phyloP scores from a whole-genome alignment of 2,888 invertebrate species.

The Geotrupes spiniger region DNA sequence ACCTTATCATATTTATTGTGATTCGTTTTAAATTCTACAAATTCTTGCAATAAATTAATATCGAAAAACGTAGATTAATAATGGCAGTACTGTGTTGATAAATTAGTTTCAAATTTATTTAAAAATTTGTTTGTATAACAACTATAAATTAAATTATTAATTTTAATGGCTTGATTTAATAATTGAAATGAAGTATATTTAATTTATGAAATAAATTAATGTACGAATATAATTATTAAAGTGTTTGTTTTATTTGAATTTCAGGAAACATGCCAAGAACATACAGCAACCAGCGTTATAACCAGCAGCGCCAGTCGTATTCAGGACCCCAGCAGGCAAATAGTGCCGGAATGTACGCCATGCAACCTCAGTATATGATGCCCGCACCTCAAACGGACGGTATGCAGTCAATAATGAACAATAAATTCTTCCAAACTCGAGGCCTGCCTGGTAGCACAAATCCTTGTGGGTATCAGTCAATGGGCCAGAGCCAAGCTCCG shows the following conservation, averaged over 20 bases:
- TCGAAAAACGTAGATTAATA: too few relatives aligned
- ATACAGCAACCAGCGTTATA: slow-evolving; percentile 30
- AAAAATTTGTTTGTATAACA: too few relatives aligned
- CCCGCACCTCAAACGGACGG: slow-evolving; percentile 42
- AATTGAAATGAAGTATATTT: too few relatives aligned
- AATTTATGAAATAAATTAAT: too few relatives aligned
- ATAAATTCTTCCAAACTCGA: slow-evolving; percentile 72
- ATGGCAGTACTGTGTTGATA: too few relatives aligned
- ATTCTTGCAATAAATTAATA: too few relatives aligned
- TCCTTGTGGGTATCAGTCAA: slow-evolving; percentile 59
- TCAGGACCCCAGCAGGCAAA: slow-evolving; percentile 38
- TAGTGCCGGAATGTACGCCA: slow-evolving; percentile 43
- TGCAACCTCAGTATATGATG: slow-evolving; percentile 52
- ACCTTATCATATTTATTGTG: too few relatives aligned
- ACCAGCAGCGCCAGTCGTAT: slow-evolving; percentile 39
- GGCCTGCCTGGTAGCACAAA: slow-evolving; percentile 55
- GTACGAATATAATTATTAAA: too few relatives aligned
- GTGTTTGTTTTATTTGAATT: slow-evolving; percentile 4
- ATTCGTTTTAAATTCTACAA: too few relatives aligned
- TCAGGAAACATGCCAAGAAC: slow-evolving; percentile 27
- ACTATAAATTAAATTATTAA: too few relatives aligned
- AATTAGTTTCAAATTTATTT: too few relatives aligned
- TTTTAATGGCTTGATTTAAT: too few relatives aligned
- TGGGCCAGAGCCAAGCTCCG: slow-evolving; percentile 50
- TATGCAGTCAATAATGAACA: slow-evolving; percentile 60